Evolutionary conservation across 2,888 invertebrate species (phyloP).

Genomic region (Drosophila trichaetosa): DNA sequence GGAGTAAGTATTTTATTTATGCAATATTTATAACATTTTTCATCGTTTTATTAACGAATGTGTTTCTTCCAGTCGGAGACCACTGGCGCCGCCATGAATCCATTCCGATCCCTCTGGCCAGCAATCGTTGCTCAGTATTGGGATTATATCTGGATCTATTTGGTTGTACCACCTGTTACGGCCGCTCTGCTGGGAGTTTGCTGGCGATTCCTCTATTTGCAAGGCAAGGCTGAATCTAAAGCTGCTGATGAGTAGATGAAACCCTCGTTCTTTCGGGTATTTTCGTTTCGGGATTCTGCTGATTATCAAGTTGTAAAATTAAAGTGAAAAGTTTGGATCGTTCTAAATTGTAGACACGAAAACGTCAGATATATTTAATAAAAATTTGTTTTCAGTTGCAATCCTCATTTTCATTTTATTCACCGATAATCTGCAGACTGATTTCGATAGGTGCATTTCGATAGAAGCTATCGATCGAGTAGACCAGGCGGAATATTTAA

Average conservation of each 20-base stretch:
- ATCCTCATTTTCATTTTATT: neutral
- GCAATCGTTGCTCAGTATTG: constrained; percentile 4
- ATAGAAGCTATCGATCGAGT: neutral
- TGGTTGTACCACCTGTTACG: constrained; percentile 16
- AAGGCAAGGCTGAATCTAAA: neutral
- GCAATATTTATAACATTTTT: neutral
- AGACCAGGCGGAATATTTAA: neutral
- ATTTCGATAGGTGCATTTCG: neutral
- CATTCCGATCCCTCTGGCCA: constrained; percentile 47
- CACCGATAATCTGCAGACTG: neutral
- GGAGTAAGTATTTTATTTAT: constrained; percentile 32
- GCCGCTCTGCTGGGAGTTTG: constrained; percentile 1
- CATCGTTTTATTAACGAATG: neutral
- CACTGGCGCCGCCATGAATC: constrained; percentile 50
- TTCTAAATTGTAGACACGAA: neutral
- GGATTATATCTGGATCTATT: constrained; percentile 11
- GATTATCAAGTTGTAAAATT: neutral
- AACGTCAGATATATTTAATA: neutral
- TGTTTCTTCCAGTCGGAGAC: constrained; percentile 2
- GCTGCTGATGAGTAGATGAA: neutral
- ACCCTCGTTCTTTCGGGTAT: neutral
- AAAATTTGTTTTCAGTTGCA: neutral
- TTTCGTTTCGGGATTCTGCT: neutral
- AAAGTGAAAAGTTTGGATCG: neutral
- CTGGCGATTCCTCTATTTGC: constrained; percentile 44